Percentiles rank a stretch among this genome's conserved stretches.
Evolutionary conservation across 2,797 vertebrate species (phyloP).

Genomic region (Cetoscarus ocellatus): DNA sequence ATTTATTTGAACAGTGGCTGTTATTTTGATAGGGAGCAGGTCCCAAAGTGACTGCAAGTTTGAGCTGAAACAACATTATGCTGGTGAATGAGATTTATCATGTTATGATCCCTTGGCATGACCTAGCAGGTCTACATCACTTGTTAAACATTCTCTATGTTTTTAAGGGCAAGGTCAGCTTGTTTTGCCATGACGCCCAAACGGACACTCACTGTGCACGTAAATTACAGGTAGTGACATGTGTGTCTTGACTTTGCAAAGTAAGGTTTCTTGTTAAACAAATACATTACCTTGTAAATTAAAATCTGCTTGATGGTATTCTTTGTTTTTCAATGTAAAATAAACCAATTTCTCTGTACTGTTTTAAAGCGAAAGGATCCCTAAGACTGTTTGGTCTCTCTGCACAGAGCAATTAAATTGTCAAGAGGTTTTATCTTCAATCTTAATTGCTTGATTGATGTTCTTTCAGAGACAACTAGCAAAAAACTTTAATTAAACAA

Average conservation of each 20-base stretch:
- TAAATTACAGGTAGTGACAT: constrained; percentile 22
- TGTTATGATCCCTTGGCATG: constrained; percentile 67
- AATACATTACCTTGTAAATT: background rate
- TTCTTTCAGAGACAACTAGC: constrained; percentile 17
- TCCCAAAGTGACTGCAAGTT: constrained; percentile 68
- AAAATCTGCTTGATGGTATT: background rate
- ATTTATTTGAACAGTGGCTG: constrained; percentile 78
- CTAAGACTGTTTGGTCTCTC: constrained; percentile 3
- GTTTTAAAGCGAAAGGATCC: constrained; percentile 3
- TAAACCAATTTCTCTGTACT: background rate
- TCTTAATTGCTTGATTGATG: constrained; percentile 21
- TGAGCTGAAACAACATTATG: constrained; percentile 75
- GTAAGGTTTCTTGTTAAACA: background rate
- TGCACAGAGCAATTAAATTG: constrained; percentile 6
- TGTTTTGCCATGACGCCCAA: constrained; percentile 40
- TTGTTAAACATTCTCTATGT: constrained; percentile 54
- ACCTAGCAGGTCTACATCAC: constrained; percentile 61
- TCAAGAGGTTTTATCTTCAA: constrained; percentile 27
- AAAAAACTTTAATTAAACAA: constrained; percentile 1
- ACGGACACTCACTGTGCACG: constrained; percentile 40
- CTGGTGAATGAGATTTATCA: constrained; percentile 73
- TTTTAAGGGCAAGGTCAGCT: constrained; percentile 51
- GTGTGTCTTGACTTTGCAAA: background rate
- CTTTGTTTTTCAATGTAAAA: background rate
- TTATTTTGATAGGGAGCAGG: constrained; percentile 76